These are phyloP conservation scores for Melanostigma gelatinosum DNA, from an alignment of 2,113 vertebrate genomes.

Conservation along the genomic window DNA sequence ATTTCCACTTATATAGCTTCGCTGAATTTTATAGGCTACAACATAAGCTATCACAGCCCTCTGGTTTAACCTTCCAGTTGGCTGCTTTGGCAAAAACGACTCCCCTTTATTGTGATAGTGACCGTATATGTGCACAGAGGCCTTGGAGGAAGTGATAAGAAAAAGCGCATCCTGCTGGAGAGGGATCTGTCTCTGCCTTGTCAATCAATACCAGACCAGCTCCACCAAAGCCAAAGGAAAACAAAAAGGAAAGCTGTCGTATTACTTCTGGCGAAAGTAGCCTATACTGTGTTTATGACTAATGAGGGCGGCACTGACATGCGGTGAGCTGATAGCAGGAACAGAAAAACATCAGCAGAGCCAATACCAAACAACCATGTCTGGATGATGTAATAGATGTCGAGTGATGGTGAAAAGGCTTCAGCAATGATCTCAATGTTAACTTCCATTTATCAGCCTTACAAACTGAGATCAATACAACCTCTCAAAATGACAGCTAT, in stretches of 20 bases:
- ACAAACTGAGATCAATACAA: background rate
- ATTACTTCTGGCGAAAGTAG: background rate
- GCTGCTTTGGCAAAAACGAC: constrained; percentile 9
- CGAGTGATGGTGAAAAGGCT: constrained; percentile 1
- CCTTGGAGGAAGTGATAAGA: constrained; percentile 73
- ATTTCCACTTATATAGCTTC: background rate
- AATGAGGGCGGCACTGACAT: constrained; percentile 1
- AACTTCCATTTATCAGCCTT: background rate
- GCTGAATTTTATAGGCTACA: background rate
- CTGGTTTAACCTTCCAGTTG: constrained; percentile 25
- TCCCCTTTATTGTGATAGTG: constrained; percentile 2
- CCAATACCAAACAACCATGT: background rate
- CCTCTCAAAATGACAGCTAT: background rate
- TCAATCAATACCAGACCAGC: constrained; percentile 52
- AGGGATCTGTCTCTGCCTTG: constrained; percentile 37
- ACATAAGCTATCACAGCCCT: background rate
- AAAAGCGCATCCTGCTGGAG: constrained; percentile 58
- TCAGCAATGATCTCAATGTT: background rate
- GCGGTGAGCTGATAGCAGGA: background rate
- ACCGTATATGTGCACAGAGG: background rate
- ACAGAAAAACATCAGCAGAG: constrained; percentile 2
- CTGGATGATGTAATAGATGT: background rate
- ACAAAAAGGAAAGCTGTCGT: constrained; percentile 7
- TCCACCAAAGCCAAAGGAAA: constrained; percentile 25
- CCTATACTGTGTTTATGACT: background rate